Base-by-base conservation (phyloP, 2,888 invertebrate species). In the Ophioninae sp. region DNA sequence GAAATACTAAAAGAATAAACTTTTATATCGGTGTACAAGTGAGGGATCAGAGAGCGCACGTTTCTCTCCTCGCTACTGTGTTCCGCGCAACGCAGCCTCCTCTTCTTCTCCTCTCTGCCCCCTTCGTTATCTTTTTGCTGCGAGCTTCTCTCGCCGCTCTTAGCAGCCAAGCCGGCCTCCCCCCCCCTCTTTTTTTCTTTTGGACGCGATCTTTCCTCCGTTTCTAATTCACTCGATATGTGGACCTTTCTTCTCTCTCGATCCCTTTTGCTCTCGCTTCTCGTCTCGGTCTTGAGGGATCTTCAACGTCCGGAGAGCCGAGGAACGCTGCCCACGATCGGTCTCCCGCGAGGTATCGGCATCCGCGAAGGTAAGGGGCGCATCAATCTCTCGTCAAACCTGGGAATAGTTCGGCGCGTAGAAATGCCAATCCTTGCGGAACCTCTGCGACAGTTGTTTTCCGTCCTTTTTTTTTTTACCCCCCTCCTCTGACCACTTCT, bases 381-480 rank as follows among this genome's bases (percentile, higher is more conserved):
- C 92, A 92, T 92, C 92, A 92, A 92, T 92, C 92, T 92, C 92
- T 92, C 92, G 91, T 92, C 92, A 92, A 92, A 92, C 89, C 89
- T 90, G 87, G 87, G 87, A 86, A 90, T 91, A 91, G 90, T 90
- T 88, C 87, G 86, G 85, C 85, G 85, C 86, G 90, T 90, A 91
- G 91, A 92, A 91, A 92, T 92, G 88, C 92, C 91, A 87, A 90
- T 87, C 86, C 87, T 85, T 62, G 76, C 79, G 79, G 85, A 84
- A 81, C 82, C 81, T 76, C 74, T 17, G 39, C 62, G 57, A 65
- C 65, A 70, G 57, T 72, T 68, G 23, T 37, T 72, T 80, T 73
- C 69, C 73, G 61, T 76, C 68, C 17, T 59, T 61, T 64, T 67
- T 2, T 44, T 8, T 21, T 50, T 17, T 78, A 67, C 44, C 59